Base-by-base conservation (phyloP, 2,797 vertebrate genomes). In the Oreortyx pictus region DNA sequence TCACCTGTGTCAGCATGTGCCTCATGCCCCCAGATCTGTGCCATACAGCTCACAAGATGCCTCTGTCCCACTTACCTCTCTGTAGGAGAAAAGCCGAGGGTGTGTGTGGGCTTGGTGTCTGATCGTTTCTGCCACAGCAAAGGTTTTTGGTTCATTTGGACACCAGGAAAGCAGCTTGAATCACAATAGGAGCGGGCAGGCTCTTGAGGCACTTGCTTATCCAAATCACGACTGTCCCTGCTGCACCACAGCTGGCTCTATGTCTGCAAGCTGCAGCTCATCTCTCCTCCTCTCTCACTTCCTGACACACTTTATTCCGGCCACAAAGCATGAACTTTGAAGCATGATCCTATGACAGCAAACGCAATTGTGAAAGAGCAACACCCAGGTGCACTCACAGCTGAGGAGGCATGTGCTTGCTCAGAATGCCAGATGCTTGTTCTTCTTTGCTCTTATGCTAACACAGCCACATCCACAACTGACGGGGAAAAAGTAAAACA, bases 271-370 rank as follows among this genome's bases (percentile, higher is more conserved):
- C 73, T 60, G 71, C 72, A 61, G 79, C 60, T 65, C 59, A 19
- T 56, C 66, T 68, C 41, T 54, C 31, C 72, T 84, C 44, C 68
- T 92, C 82, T 87, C 76, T 82, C 85, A 82, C 89, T 96, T 93
- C 93, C 95, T 88, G 82, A 84, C 23, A 43, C 17, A 7, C 47
- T 90, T 81, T 57, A 86, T 66, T 37, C 49, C 76, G 56, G 35
- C 75, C 66, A 7, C 76, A 56, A 43, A 86, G 37, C 50, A 8
- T 67, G 95, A 95, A 95, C 94, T 93, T 97, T 96, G 95, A 83
- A 78, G 52, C 52, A 57, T 67, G 31, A 72, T 86, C 67, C 61
- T 74, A 70, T 64, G 86, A 70, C 52, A 92, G 80, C 56, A 92
- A 88, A 84, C 3, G 27, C 9, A 87, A 70, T 61, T 9, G 4